These are phyloP conservation scores for Lagothrix lagotricha DNA, from an alignment of 2,797 vertebrate genomes.

Conservation along the genomic window DNA sequence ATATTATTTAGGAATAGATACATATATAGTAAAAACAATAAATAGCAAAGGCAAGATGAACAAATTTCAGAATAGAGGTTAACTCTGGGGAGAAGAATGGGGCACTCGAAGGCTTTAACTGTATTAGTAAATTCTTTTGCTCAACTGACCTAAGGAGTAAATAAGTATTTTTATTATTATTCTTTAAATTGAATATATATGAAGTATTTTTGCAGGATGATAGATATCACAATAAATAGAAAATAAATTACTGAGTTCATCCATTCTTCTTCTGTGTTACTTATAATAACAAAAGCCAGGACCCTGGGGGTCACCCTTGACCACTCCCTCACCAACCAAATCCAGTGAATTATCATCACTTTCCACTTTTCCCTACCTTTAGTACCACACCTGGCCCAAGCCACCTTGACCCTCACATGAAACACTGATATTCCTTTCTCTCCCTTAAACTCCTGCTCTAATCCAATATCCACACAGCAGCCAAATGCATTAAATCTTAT, in stretches of 20 bases:
- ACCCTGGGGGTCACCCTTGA: not conserved
- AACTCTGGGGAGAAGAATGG: not conserved
- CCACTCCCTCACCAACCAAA: not conserved
- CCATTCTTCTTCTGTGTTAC: not conserved
- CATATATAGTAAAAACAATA: not conserved
- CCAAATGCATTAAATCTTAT: not conserved
- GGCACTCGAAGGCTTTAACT: not conserved
- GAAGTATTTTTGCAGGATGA: not conserved
- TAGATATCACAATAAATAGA: not conserved
- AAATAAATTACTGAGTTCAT: not conserved
- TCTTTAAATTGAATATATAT: not conserved
- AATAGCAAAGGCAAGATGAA: not conserved
- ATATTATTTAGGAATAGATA: not conserved
- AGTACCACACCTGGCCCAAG: not conserved
- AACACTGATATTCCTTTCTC: not conserved
- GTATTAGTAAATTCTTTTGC: not conserved
- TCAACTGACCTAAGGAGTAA: not conserved
- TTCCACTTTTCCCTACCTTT: not conserved
- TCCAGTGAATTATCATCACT: not conserved
- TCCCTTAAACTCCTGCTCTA: not conserved
- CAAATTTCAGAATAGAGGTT: not conserved
- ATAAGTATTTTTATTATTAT: not conserved
- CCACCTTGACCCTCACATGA: not conserved
- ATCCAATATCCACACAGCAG: not conserved
- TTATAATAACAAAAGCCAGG: not conserved